Evolutionary conservation across 1,140 invertebrate species (phyloP).

Genomic region (Psix sp.): DNA sequence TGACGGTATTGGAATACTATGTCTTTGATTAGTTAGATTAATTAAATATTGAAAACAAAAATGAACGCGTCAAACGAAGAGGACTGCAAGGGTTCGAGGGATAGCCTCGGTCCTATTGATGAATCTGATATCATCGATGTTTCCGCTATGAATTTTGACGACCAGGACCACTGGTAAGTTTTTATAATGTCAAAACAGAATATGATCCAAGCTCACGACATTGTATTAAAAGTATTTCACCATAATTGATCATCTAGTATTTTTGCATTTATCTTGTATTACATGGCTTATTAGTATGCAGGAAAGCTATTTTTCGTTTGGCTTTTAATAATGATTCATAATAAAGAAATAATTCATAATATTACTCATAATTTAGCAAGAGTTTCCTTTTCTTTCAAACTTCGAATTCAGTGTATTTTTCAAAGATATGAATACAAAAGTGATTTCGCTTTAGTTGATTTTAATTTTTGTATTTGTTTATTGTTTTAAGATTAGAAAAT

Average conservation of each 20-base stretch:
- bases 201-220: constrained; percentile 8
- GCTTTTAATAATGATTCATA: not conserved
- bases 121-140: constrained; percentile 56
- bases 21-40: too few relatives aligned
- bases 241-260: constrained; percentile 15
- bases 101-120: constrained; percentile 26
- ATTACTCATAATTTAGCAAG: too few relatives aligned
- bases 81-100: constrained; percentile 11
- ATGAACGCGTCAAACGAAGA: not conserved
- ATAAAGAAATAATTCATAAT: too few relatives aligned
- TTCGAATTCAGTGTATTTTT: too few relatives aligned
- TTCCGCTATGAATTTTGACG: constrained; percentile 38
- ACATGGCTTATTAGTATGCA: constrained; percentile 11
- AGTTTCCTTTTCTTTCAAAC: too few relatives aligned
- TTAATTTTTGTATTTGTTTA: too few relatives aligned
- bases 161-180: constrained; percentile 54
- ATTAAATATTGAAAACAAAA: not conserved
- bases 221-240: not conserved
- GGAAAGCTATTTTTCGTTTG: constrained; percentile 2
- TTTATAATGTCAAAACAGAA: constrained; percentile 9
- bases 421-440: too few relatives aligned
- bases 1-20: too few relatives aligned
- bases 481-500: not conserved
- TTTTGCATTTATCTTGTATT: constrained; percentile 14
- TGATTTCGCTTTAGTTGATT: too few relatives aligned